Conservation (phyloP, 2,113 vertebrate genomes). For the Tragelaphus imberbis region DNA sequence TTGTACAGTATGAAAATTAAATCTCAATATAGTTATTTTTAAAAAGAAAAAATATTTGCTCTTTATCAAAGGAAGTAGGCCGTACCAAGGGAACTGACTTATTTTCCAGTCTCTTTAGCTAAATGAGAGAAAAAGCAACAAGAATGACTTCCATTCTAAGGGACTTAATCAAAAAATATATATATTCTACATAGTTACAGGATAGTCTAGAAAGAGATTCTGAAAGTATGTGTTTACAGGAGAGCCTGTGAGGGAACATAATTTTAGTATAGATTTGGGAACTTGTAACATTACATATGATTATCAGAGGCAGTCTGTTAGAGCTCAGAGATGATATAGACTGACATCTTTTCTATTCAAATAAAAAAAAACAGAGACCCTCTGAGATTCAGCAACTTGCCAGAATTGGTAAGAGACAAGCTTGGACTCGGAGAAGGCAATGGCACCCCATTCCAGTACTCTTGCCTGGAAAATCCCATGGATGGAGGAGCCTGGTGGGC, state of each 20-base stretch:
- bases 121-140: neutral
- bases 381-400: neutral
- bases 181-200: neutral
- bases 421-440: too few species aligned
- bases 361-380: neutral
- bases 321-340: neutral
- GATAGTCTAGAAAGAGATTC: neutral
- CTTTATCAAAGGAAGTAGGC: neutral
- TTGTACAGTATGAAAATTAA: slow-evolving; percentile 1
- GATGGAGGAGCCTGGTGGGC: too few species aligned
- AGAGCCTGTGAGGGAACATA: neutral
- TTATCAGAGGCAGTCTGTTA: neutral
- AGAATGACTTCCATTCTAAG: neutral
- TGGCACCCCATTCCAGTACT: too few species aligned
- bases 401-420: neutral
- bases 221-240: neutral
- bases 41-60: neutral
- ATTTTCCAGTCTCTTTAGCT: neutral
- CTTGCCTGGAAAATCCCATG: too few species aligned
- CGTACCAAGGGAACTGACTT: neutral
- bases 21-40: neutral
- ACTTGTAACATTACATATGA: neutral
- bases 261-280: neutral
- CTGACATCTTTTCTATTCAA: neutral
- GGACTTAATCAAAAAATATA: neutral